A percentile compares a stretch with the other conserved stretches of the same genome.
phyloP scores from a whole-genome alignment of 2,113 vertebrate species.

The Bettongia penicillata region DNA sequence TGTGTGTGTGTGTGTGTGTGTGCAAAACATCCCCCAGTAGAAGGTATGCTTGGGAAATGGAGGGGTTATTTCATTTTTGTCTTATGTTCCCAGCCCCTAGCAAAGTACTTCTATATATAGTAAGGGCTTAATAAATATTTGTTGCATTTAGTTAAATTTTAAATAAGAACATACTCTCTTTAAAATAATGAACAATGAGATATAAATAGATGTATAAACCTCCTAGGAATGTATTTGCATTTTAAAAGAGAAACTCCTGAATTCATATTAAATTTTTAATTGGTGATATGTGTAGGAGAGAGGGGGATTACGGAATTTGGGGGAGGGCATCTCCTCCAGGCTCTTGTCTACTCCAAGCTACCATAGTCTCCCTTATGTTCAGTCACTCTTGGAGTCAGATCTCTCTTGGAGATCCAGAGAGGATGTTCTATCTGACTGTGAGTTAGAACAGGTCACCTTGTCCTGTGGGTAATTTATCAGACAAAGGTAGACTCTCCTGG shows the following conservation, averaged over 20 bases:
- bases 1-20: background rate
- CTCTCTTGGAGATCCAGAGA: background rate
- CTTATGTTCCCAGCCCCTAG: background rate
- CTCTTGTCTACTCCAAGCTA: background rate
- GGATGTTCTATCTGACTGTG: background rate
- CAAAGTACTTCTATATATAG: background rate
- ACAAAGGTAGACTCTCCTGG: background rate
- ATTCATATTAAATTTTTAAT: background rate
- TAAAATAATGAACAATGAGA: background rate
- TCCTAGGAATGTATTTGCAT: background rate
- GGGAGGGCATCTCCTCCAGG: background rate
- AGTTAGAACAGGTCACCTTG: background rate
- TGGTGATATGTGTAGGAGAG: background rate
- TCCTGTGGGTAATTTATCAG: slow-evolving; percentile 31
- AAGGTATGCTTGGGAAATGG: background rate
- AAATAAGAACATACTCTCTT: background rate
- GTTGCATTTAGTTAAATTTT: background rate
- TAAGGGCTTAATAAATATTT: background rate
- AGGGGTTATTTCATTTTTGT: background rate
- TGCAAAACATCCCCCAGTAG: background rate
- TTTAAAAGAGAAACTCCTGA: background rate
- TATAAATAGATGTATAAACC: background rate
- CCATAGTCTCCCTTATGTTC: background rate
- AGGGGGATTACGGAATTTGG: background rate
- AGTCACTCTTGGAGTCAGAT: background rate